phyloP scores from a whole-genome alignment of 2,888 invertebrate genomes.

The Phalangium opilio region DNA sequence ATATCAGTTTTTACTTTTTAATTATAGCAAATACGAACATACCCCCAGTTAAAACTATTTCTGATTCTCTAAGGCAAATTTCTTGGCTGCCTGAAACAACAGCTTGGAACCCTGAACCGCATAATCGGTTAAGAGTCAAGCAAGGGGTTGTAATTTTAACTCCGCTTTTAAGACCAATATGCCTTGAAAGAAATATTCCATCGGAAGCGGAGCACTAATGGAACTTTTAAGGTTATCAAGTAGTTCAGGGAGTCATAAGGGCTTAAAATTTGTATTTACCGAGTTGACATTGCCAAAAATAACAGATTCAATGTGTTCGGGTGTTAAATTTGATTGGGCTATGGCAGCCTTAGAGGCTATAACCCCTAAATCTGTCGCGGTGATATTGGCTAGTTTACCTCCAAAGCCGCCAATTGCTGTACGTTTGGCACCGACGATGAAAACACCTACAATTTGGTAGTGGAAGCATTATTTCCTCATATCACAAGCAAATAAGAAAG shows the following conservation, averaged over 20 bases:
- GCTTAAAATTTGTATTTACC: too few species aligned
- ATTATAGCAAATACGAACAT: too few species aligned
- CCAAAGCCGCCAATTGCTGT: conserved; percentile 95
- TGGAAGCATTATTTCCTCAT: too few species aligned
- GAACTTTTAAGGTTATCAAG: too few species aligned
- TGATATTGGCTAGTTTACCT: conserved; percentile 36
- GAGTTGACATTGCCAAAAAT: conserved; percentile 75
- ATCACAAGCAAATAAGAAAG: too few species aligned
- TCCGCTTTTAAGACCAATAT: conserved; percentile 67
- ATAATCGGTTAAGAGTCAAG: conserved; percentile 75
- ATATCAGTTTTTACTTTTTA: too few species aligned
- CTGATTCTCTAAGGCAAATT: conserved; percentile 64
- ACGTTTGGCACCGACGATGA: conserved; percentile 86
- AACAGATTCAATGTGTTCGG: conserved; percentile 74
- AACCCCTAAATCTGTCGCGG: conserved; percentile 52
- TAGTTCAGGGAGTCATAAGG: too few species aligned
- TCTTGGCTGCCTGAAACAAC: conserved; percentile 71
- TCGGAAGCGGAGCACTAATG: conserved; percentile 43
- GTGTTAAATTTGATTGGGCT: conserved; percentile 57
- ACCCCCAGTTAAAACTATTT: conserved; percentile 64
- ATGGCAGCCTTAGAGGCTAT: conserved; percentile 63
- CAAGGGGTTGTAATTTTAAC: conserved; percentile 73
- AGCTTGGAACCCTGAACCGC: conserved; percentile 95
- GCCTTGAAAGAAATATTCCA: conserved; percentile 70
- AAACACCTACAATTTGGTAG: conserved; percentile 57